Percentiles rank a stretch among this genome's conserved stretches.
These are phyloP conservation scores for Mustelus asterias DNA, from an alignment of 2,113 vertebrate genomes.

Conservation along the genomic window DNA sequence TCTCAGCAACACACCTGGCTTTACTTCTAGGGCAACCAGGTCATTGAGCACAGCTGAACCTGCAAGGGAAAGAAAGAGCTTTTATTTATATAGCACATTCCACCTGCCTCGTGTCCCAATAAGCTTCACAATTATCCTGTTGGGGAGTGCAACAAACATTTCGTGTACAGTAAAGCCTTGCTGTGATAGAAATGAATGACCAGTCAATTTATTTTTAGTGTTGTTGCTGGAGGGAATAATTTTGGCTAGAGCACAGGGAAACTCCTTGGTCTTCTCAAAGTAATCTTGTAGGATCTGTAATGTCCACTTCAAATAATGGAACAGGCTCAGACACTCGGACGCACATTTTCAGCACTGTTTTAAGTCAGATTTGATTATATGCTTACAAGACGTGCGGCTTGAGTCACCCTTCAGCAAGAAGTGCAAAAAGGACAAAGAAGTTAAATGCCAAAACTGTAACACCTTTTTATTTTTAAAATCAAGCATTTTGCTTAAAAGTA, in stretches of 20 bases:
- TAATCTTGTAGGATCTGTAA: neutral
- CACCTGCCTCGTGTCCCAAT: neutral
- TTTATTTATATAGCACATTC: neutral
- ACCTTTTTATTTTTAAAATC: neutral
- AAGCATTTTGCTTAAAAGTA: neutral
- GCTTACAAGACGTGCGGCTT: neutral
- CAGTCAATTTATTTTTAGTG: neutral
- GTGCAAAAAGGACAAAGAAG: neutral
- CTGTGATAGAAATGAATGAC: neutral
- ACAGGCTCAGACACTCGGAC: neutral
- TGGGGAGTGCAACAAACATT: neutral
- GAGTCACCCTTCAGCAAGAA: neutral
- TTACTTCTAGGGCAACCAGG: conserved; percentile 57
- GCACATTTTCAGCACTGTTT: neutral
- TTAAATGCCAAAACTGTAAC: neutral
- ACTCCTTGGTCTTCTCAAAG: no score
- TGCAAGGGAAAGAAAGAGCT: neutral
- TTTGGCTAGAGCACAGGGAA: neutral
- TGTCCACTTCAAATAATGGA: no score
- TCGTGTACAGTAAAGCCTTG: no score
- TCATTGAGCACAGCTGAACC: conserved; percentile 48
- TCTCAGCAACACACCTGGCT: conserved; percentile 55
- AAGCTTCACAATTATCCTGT: neutral
- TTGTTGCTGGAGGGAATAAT: neutral
- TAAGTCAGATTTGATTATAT: neutral